Base-by-base conservation (phyloP, 2,797 vertebrate genomes). In the Delichon dasypus region DNA sequence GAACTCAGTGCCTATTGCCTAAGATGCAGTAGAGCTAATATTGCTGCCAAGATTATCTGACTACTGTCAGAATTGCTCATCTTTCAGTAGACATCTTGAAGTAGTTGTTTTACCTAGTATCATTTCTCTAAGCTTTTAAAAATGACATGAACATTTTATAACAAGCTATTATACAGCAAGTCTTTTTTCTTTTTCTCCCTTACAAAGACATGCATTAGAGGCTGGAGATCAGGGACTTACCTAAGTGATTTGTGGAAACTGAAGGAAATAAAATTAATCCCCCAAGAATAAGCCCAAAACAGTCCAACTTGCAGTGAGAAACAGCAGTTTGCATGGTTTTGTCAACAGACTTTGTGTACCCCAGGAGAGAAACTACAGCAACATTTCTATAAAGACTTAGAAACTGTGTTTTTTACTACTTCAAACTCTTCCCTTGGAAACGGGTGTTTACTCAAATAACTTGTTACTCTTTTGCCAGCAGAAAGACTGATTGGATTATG, bases 371-470 rank as follows among this genome's bases (percentile, higher is more conserved):
- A 94, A 94, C 61, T 75, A 85, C 93, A 96, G 71, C 50, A 81
- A 72, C 61, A 90, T 95, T 96, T 95, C 68, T 94, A 66, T 48
- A 91, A 93, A 95, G 71, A 90, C 64, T 89, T 94, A 95, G 57
- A 95, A 97, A 95, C 26, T 90, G n/a, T 92, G 79, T 90, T 95
- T 91, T 93, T 88, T 82, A 71, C 30, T 93, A 88, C 75, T 95
- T 95, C 83, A 93, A 55, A 95, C 70, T 96, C 77, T 95, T 95
- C 79, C 94, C 67, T 72, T 88, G 67, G 36, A 96, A 72, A 22
- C 32, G 97, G 90, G 78, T 78, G 74, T 47, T 89, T 88, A 88
- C 58, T 96, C 53, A 95, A 84, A 93, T 79, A 82, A 94, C 93
- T 84, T 77, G 51, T 25, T 62, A 13, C n/a, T 92, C 61, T 93